A percentile compares a stretch with the other conserved stretches of the same genome.
phyloP scores from a whole-genome alignment of 2,113 vertebrate genomes.

The Butorides virescens region DNA sequence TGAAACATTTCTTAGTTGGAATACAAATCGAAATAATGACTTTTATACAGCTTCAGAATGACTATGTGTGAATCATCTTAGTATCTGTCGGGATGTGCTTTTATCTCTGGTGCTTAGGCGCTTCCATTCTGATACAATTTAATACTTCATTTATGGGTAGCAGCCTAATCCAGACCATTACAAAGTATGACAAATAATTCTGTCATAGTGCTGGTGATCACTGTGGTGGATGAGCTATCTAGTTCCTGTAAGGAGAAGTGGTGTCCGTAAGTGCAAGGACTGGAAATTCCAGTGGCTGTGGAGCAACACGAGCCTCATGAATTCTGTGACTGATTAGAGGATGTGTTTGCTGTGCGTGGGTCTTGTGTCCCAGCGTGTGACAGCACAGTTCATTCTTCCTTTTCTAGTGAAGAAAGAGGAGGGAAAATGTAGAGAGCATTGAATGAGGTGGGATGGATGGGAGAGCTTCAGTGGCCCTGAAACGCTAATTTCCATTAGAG shows the following conservation, averaged over 20 bases:
- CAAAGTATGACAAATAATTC: constrained; percentile 23
- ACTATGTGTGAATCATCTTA: constrained; percentile 3
- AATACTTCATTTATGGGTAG: constrained; percentile 31
- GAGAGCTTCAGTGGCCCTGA: neutral
- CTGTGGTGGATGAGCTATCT: neutral
- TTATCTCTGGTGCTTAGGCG: neutral
- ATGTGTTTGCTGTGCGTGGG: neutral
- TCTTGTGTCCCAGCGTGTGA: neutral
- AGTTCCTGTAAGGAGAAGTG: neutral
- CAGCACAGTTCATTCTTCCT: neutral
- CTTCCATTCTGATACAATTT: constrained; percentile 24
- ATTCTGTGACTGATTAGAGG: constrained; percentile 9
- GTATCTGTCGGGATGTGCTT: neutral
- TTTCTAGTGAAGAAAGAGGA: neutral
- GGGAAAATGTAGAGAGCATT: neutral
- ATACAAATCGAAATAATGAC: neutral
- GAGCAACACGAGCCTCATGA: neutral
- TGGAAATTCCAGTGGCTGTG: constrained; percentile 22
- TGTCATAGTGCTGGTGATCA: neutral
- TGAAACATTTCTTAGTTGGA: neutral
- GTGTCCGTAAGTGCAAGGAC: neutral
- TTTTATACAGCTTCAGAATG: neutral
- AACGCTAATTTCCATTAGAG: constrained; percentile 15
- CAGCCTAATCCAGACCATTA: constrained; percentile 1
- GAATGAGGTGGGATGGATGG: neutral